Evolutionary conservation across 2,888 invertebrate species (phyloP), one percentile per base, ranked within the genome.

Genomic region (Heliconius ethilla): DNA sequence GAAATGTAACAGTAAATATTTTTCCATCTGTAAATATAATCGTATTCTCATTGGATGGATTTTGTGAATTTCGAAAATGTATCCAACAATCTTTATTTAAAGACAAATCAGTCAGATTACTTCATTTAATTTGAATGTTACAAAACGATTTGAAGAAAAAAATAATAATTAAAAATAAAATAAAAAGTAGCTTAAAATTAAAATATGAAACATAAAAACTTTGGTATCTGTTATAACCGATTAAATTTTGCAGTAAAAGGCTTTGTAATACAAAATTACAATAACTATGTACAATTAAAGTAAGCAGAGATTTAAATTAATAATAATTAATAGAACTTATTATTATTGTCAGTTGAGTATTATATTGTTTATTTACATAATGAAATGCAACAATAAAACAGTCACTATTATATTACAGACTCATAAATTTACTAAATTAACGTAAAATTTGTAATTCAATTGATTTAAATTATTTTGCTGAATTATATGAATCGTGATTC

Each of bases 331-430:
- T 85, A 85, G 90, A 90, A 92, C 90, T 91, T 91, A 92, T 88
- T 88, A 84, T 94, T 94, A 94, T 94, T 94, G 94, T 94, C 94
- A 94, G 94, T 87, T 91, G 94, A 94, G 93, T 94, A 94, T 94
- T 81, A 80, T 78, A 79, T 80, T 67, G 72, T 79, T 76, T 82
- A 82, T 82, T 77, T 82, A 79, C 83, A 80, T 79, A 79, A 79
- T 81, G 78, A 80, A 82, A 83, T 80, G 81, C 80, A 79, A 83
- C 82, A 79, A 74, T 78, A 67, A 77, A 75, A 78, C 75, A 72
- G 74, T 78, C 74, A 65, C 75, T 73, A 70, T 45, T 75, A 76
- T 76, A 76, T 74, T 79, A 76, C 74, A 74, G 63, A 79, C 70
- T 27, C 74, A 66, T 25, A 62, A 76, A 70, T 40, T 72, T 33